These are phyloP conservation scores for Eleginops maclovinus DNA, from an alignment of 2,113 vertebrate species.

Conservation along the genomic window DNA sequence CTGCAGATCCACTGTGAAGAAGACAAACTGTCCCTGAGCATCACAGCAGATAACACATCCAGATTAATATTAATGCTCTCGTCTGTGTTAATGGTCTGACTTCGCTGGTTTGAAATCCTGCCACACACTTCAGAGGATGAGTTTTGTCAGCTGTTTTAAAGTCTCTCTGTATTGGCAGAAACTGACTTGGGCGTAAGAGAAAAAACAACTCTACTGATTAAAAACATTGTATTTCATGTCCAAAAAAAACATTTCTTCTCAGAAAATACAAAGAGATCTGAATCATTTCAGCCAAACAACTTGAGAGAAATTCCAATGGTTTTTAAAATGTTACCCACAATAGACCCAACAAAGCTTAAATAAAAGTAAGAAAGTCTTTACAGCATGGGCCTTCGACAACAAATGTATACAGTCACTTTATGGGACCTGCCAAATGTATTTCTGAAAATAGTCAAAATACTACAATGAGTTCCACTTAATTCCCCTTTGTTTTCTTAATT, in stretches of 20 bases:
- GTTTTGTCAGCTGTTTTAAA: slow-evolving; percentile 35
- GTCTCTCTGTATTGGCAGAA: background rate
- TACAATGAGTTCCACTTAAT: too few species aligned
- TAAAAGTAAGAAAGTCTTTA: too few species aligned
- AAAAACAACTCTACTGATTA: too few species aligned
- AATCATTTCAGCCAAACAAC: background rate
- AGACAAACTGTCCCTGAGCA: background rate
- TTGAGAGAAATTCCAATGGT: background rate
- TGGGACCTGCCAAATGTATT: too few species aligned
- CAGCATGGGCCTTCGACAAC: too few species aligned
- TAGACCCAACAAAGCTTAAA: background rate
- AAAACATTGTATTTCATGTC: background rate
- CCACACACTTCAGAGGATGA: slow-evolving; percentile 19
- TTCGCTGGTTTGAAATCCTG: slow-evolving; percentile 17
- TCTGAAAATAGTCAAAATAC: too few species aligned
- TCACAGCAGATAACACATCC: slow-evolving; percentile 8
- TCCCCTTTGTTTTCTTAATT: too few species aligned
- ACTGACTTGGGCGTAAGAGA: background rate
- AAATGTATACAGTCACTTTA: too few species aligned
- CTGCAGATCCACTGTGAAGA: background rate
- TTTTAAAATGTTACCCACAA: background rate
- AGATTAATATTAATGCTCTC: slow-evolving; percentile 44
- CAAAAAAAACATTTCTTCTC: background rate
- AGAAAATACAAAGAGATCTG: background rate
- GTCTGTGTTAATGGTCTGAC: slow-evolving; percentile 27